Evolutionary conservation across 2,888 invertebrate genomes (phyloP), one percentile per base, ranked within the genome.

Genomic region (Iselma pallidipennis): DNA sequence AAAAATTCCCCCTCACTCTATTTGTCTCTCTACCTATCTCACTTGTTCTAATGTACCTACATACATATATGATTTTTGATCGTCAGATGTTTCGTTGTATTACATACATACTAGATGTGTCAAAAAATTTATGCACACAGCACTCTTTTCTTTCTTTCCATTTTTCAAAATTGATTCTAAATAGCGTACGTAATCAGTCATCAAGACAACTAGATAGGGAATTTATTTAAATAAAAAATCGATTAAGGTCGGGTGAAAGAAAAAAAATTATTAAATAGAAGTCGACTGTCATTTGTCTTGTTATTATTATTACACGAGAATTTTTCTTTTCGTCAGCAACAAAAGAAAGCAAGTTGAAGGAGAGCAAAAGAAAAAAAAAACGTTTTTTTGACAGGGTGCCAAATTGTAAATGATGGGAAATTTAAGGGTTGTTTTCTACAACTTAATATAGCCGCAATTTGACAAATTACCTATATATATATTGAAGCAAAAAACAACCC

Each of bases 211-310:
- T 57, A 33, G 60, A 50, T 51, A 10, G 25, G 12, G 28, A 29
- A 4, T 25, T 48, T 55, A 71, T 73, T 73, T 71, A 68, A 75
- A 75, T 75, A 75, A 75, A 74, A 74, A 73, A 70, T 68, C 73
- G 72, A 75, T 75, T 75, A 75, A 69, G 57, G 66, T 25, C 21
- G 49, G 1, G 14, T 37, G 4, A 1, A n/a, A 6, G 7, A 19
- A 7, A 1, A 14, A 5, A n/a, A 9, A 29, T 4, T 7, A 4
- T n/a, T n/a, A 4, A 28, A 28, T 28, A 28, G 6, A 28, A 28
- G 7, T 10, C 12, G 2, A 3, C 2, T n/a, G 6, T 37, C 37
- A 37, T 37, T 37, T 37, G 37, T 37, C 37, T 33, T 29, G 29
- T 29, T 29, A n/a, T n/a, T n/a, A n/a, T n/a, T n/a, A n/a, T n/a